A percentile compares a stretch with the other conserved stretches of the same genome.
Evolutionary conservation across 2,797 vertebrate species (phyloP).

Genomic region (Australoheros facetus): DNA sequence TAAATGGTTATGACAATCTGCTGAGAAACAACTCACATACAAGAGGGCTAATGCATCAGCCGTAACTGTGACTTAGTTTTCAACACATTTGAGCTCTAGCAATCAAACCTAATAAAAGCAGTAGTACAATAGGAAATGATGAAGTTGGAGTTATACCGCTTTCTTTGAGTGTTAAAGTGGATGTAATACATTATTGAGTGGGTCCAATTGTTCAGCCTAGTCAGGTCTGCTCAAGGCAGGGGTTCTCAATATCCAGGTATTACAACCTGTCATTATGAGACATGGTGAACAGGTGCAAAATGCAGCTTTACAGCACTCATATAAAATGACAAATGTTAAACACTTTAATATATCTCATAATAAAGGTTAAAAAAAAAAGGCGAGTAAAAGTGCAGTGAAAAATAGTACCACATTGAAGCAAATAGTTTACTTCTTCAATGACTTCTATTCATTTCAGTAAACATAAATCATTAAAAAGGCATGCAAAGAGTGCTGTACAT

Average conservation of each 20-base stretch:
- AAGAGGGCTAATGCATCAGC: not conserved
- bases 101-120: slow-evolving; percentile 24
- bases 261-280: slow-evolving; percentile 4
- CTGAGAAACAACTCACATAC: not conserved
- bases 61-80: not conserved
- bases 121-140: not conserved
- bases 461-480: not conserved
- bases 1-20: not conserved
- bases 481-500: not conserved
- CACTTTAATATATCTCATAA: not conserved
- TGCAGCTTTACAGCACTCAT: not conserved
- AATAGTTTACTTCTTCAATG: not conserved
- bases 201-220: slow-evolving; percentile 17
- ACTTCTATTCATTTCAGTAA: not conserved
- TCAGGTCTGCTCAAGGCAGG: not conserved
- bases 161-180: slow-evolving; percentile 25
- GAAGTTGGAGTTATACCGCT: slow-evolving; percentile 9
- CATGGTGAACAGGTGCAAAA: not conserved
- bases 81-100: not conserved
- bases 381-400: not conserved
- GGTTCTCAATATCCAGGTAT: not conserved
- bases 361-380: not conserved
- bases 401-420: not conserved
- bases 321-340: not conserved
- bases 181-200: slow-evolving; percentile 33